Percentiles rank a stretch among this genome's conserved stretches.
These are phyloP conservation scores for Tonatia bakeri DNA, from an alignment of 2,113 vertebrate genomes.

Conservation along the genomic window DNA sequence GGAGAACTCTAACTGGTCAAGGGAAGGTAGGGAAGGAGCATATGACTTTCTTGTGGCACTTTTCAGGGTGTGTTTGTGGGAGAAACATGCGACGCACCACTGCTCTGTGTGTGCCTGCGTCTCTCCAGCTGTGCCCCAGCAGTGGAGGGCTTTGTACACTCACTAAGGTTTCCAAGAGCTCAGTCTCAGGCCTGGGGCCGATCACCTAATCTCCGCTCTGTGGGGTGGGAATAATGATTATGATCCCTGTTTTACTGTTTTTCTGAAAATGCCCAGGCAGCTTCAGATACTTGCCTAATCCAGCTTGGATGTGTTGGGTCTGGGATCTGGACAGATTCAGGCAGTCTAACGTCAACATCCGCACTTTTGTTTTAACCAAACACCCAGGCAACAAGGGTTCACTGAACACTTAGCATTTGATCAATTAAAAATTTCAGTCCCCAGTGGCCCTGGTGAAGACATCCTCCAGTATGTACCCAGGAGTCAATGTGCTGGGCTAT, in stretches of 20 bases:
- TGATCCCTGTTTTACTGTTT: not conserved
- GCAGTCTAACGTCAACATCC: not conserved
- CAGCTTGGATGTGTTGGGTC: not conserved
- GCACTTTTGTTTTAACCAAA: not conserved
- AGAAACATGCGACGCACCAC: rapidly evolving
- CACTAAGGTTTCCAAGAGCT: not conserved
- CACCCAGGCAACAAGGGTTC: not conserved
- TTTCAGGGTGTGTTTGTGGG: not conserved
- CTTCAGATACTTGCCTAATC: not conserved
- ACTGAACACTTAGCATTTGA: not conserved
- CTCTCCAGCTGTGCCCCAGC: rapidly evolving
- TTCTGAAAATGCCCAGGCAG: not conserved
- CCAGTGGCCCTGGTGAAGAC: no score
- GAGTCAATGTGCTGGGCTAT: no score
- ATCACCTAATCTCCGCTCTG: rapidly evolving
- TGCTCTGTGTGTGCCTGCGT: not conserved
- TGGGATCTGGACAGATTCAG: not conserved
- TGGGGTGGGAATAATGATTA: not conserved
- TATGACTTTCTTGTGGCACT: not conserved
- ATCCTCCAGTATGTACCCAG: not conserved
- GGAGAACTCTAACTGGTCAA: not conserved
- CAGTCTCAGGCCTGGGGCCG: not conserved
- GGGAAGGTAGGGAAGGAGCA: not conserved
- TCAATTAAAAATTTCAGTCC: not conserved
- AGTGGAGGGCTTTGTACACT: not conserved